Base-by-base conservation (phyloP, 2,797 vertebrate genomes). In the Myotis vivesi region DNA sequence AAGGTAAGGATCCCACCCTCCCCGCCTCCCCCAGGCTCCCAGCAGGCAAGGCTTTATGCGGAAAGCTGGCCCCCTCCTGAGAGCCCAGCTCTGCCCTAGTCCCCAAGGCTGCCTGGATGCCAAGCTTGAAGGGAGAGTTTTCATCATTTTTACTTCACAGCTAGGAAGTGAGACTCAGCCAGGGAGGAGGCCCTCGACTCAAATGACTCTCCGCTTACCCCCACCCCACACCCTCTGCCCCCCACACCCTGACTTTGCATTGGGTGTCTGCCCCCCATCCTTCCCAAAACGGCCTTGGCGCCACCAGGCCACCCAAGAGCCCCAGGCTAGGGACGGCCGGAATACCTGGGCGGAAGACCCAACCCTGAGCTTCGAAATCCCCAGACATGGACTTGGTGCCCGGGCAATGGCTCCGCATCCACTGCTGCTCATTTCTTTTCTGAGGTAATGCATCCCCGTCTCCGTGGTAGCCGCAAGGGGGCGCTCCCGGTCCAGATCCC, bases 261-360 rank as follows among this genome's bases (percentile, higher is more conserved):
- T 22, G 2, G 36, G n/a, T 1, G 20, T n/a, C 55, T 4, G 13
- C 12, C 15, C 28, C 2, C 16, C 4, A 28, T 41, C 55, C 73
- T 81, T 79, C 33, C 30, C 41, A 11, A 87, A 68, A 51, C 1
- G 1, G 8, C 44, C 28, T 83, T 49, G 1, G 25, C 28, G 25
- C 71, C 19, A 13, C 12, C 11, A 22, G 41, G n/a, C 44, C 64
- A 23, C 41, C 38, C 22, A 46, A 38, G 33, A 83, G 51, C 57
- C n/a, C 57, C 2, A 0, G 12, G 30, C n/a, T 0, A 0, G 44
- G 49, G 22, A 12, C 16, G 0, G 0, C 13, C 12, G 12, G 28
- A 73, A 81, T 17, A 36, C 25, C 80, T 38, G 20, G 30, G 2
- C 8, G 0, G 38, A 13, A 0, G 1, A 49, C 46, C 33, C 23